Conservation (phyloP, 2,888 invertebrate species). For the Leptopilina syphax region DNA sequence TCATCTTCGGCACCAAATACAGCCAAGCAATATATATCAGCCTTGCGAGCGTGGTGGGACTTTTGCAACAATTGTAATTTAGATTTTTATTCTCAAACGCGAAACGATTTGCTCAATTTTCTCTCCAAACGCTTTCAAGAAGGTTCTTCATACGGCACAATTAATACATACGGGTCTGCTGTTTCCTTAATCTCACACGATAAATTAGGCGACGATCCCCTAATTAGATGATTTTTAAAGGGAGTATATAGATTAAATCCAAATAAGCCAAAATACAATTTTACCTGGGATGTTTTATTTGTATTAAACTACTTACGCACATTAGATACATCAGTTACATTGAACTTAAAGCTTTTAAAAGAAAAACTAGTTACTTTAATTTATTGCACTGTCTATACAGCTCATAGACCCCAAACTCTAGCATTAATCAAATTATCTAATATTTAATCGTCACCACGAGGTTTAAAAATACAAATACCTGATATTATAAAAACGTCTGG, state of each 20-base stretch:
- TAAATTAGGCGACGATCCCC: slow-evolving; percentile 40
- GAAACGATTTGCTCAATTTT: slow-evolving; percentile 37
- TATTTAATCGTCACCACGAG: slow-evolving; percentile 27
- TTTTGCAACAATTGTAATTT: slow-evolving; percentile 45
- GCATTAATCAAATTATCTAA: slow-evolving; percentile 42
- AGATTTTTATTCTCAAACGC: slow-evolving; percentile 28
- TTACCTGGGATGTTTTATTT: slow-evolving; percentile 49
- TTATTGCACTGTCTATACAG: slow-evolving; percentile 48
- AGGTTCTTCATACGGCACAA: slow-evolving; percentile 50
- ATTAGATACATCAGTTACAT: background rate
- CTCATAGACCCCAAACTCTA: slow-evolving; percentile 51
- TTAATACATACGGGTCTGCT: slow-evolving; percentile 51
- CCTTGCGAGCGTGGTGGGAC: slow-evolving; percentile 53
- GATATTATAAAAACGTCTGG: slow-evolving; percentile 50
- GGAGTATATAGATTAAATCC: slow-evolving; percentile 50
- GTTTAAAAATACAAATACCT: slow-evolving; percentile 49
- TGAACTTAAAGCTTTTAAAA: slow-evolving; percentile 48
- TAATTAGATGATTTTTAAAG: slow-evolving; percentile 52
- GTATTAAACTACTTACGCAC: slow-evolving; percentile 44
- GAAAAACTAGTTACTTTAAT: slow-evolving; percentile 43
- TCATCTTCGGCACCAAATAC: slow-evolving; percentile 50
- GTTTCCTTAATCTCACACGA: slow-evolving; percentile 49
- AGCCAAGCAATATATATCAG: slow-evolving; percentile 52
- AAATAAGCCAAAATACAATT: slow-evolving; percentile 47
- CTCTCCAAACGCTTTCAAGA: slow-evolving; percentile 45